Evolutionary conservation across 2,113 vertebrate species (phyloP).

Genomic region (Tragelaphus scriptus): DNA sequence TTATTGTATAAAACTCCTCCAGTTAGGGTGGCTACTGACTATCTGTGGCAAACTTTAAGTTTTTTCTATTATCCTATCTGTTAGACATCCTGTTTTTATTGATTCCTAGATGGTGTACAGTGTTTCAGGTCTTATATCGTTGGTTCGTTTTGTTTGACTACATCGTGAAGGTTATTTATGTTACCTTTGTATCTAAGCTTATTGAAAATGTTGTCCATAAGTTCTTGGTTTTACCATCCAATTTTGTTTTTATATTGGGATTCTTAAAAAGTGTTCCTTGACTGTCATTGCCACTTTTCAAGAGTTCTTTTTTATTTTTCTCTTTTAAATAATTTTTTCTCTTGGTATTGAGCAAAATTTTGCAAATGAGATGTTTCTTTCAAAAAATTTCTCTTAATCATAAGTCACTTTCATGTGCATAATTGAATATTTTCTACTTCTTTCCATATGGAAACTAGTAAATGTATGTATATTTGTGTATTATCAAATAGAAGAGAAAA

Average conservation of each 20-base stretch:
- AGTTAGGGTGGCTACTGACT: background rate
- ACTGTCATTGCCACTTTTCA: background rate
- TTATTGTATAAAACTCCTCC: background rate
- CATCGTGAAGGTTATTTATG: background rate
- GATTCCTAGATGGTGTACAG: too few relatives aligned
- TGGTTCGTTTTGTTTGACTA: background rate
- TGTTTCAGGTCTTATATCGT: too few relatives aligned
- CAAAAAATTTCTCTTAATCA: background rate
- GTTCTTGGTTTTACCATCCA: background rate
- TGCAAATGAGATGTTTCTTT: background rate
- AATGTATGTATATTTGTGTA: background rate
- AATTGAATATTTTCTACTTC: background rate
- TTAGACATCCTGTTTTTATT: background rate
- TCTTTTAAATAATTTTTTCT: background rate
- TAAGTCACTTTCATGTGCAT: background rate
- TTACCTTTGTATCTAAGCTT: background rate
- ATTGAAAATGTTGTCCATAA: background rate
- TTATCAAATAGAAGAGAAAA: background rate
- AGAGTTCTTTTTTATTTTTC: background rate
- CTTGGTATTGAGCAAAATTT: background rate
- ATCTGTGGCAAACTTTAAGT: background rate
- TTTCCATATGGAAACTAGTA: background rate
- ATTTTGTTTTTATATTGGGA: background rate
- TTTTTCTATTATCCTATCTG: background rate
- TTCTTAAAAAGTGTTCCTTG: background rate